Evolutionary conservation across 2,113 vertebrate genomes (phyloP), one percentile per base, ranked within the genome.

Genomic region (Mormyrus iriodes): DNA sequence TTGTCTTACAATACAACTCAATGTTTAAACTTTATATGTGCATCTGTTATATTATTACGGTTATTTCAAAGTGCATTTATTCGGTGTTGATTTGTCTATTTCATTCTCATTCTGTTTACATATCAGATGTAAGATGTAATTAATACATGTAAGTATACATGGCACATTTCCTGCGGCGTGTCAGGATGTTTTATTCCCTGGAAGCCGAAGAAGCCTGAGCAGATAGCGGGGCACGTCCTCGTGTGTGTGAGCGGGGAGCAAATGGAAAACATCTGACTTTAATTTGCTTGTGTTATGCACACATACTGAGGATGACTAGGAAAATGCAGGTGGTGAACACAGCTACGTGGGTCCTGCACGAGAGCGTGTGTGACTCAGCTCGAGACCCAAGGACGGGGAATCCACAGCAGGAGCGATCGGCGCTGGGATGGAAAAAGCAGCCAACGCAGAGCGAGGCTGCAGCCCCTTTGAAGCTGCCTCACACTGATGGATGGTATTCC

Each of bases 401-500:
- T 42, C 73, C 31, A 39, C 15, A 42, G 73, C 12, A 15, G 13
- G 35, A 79, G 17, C 7, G 35, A 39, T 39, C 7, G 13, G 6
- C 4, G 73, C 73, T 79, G 39, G 35, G 15, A 42, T 42, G 73
- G 73, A 42, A 79, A 79, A 39, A 79, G 35, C 31, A 42, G 39
- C 15, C 31, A 17, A 35, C 73, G 2, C 73, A 19, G n/a, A 53
- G n/a, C 53, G 12, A 51, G 35, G 21, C 10, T 39, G 55, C 31
- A 61, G 39, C 10, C 27, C 83, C 12, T 61, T 6, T 12, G n/a
- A 46, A 88, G 39, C 87, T 7, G 10, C 39, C 48, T 61, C 24
- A 3, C n/a, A 17, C 51, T 83, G 88, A 88, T 82, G 88, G 73
- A 88, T 42, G 48, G 88, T 73, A 35, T 82, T 79, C 73, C 73